Evolutionary conservation across 2,797 vertebrate genomes (phyloP).

Genomic region (Carapus acus): DNA sequence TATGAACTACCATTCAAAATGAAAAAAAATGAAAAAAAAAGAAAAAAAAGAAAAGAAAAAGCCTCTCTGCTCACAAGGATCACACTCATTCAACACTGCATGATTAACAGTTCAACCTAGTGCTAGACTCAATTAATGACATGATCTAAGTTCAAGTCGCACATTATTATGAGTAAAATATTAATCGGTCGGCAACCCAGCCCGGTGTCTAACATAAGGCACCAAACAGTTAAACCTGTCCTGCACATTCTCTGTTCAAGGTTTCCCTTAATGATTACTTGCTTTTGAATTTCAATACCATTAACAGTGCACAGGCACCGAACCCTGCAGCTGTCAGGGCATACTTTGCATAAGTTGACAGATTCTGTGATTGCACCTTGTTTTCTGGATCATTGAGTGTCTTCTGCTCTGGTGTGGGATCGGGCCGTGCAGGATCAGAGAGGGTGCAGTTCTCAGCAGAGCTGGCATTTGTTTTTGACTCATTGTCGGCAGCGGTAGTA

Average conservation of each 20-base stretch:
- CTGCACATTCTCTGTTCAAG: constrained; percentile 35
- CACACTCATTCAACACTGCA: constrained; percentile 8
- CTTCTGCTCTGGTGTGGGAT: neutral
- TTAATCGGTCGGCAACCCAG: constrained; percentile 34
- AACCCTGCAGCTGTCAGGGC: constrained; percentile 55
- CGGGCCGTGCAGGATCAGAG: constrained; percentile 14
- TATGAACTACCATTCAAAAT: constrained; percentile 3
- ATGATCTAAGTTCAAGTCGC: constrained; percentile 46
- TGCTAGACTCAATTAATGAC: constrained; percentile 18
- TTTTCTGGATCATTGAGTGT: constrained; percentile 18
- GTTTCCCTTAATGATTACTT: constrained; percentile 32
- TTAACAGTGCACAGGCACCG: constrained; percentile 50
- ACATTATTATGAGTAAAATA: constrained; percentile 43
- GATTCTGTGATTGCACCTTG: neutral
- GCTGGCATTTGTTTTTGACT: neutral
- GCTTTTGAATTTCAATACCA: constrained; percentile 65
- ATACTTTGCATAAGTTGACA: constrained; percentile 36
- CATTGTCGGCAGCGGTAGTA: neutral
- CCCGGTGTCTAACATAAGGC: constrained; percentile 45
- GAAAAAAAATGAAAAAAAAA: no score
- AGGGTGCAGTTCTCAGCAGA: constrained; percentile 6
- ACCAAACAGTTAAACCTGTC: constrained; percentile 30
- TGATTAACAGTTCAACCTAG: constrained; percentile 14
- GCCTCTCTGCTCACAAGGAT: constrained; percentile 9
- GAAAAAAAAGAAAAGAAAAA: no score